Evolutionary conservation across 2,797 vertebrate species (phyloP), one percentile per base, ranked within the genome.

Genomic region (Coranthus polyacanthus): DNA sequence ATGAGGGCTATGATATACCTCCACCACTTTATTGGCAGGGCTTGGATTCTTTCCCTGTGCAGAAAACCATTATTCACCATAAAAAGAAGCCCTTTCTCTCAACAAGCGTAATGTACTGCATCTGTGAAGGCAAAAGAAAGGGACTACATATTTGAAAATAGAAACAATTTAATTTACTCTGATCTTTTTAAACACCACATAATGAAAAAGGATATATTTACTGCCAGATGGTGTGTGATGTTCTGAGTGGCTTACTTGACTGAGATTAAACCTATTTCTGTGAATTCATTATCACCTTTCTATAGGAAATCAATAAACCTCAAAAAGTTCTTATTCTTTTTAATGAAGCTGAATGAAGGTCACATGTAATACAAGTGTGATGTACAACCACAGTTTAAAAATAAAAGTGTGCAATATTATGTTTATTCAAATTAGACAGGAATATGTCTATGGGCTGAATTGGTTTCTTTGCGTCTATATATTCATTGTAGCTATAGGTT

Each of bases 1-100:
- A 91, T 89, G 87, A 91, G 87, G 77, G 81, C 83, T 81, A 62
- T 89, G 89, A 90, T 89, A 87, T 86, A 90, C 83, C 83, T 83
- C 79, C 15, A 50, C 81, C 69, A 78, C 74, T 83, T 83, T 88
- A 91, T 83, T 88, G 88, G 83, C 71, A 89, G 77, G 73, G 75
- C 53, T 74, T 80, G 72, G 77, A 86, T 72, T 79, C 52, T 68
- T 72, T 78, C 80, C 84, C 76, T 64, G 70, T 61, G 56, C 54
- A 73, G 60, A 77, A 81, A 75, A 69, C 68, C 54, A 81, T 89
- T 88, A 86, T 77, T 91, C 85, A 87, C 53, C 38, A 58, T 84
- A 32, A 85, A 72, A 87, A 86, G 56, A 88, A 82, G 71, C 52
- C 50, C 37, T 43, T 32, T 47, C 64, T 66, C 38, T 58, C 77